Conservation (phyloP, 2,113 vertebrate species). For the Mirza zaza region DNA sequence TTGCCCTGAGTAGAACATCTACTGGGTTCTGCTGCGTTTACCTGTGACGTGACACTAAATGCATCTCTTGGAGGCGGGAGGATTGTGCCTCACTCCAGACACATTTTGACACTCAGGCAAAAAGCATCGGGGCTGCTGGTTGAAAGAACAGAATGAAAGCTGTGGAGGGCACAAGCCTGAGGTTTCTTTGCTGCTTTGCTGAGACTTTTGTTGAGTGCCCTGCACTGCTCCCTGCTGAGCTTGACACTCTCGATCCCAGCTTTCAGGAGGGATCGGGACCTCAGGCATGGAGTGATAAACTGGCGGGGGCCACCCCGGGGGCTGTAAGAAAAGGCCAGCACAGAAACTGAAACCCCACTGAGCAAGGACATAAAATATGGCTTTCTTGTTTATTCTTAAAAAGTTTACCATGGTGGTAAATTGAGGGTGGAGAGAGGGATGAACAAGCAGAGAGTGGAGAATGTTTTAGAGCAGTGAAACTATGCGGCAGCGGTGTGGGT, state of each 20-base stretch:
- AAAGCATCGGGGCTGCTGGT: neutral
- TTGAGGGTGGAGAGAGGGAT: neutral
- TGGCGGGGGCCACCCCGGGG: neutral
- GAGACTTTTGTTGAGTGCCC: no score
- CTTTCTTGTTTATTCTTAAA: neutral
- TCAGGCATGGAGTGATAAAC: accelerated
- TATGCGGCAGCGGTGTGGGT: accelerated
- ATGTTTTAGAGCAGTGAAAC: neutral
- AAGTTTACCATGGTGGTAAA: neutral
- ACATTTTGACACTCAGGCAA: neutral
- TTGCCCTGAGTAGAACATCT: neutral
- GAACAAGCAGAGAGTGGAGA: neutral
- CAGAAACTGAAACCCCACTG: neutral
- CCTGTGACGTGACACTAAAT: neutral
- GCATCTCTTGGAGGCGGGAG: neutral
- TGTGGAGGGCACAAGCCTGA: no score
- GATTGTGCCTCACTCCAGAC: neutral
- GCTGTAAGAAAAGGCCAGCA: neutral
- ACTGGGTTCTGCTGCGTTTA: neutral
- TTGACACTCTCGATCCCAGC: accelerated
- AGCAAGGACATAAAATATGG: neutral
- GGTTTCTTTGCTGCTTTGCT: neutral
- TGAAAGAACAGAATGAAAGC: neutral
- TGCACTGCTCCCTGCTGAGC: neutral
- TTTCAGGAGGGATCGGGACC: accelerated